Conservation (phyloP, 2,113 vertebrate species). For the Lasiurus borealis region DNA sequence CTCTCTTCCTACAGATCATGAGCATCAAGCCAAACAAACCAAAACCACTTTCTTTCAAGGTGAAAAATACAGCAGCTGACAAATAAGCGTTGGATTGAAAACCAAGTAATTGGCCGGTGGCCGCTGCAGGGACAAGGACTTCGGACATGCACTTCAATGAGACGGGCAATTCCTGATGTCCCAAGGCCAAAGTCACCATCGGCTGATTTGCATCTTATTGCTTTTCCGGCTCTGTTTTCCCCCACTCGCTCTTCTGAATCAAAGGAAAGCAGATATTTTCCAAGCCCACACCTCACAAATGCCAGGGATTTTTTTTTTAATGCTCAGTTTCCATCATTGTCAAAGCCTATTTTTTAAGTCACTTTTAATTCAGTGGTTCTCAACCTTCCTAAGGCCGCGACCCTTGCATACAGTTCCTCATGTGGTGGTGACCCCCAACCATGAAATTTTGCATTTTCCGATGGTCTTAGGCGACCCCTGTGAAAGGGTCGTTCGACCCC, state of each 20-base stretch:
- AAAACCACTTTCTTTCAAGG: neutral
- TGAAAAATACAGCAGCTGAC: neutral
- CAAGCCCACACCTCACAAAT: neutral
- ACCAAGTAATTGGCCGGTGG: fast-evolving
- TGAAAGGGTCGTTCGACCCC: too few species aligned
- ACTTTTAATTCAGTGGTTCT: too few species aligned
- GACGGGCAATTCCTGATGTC: neutral
- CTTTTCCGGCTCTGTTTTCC: neutral
- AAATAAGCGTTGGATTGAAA: neutral
- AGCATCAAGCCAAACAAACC: neutral
- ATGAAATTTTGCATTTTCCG: too few species aligned
- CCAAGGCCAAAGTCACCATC: too few species aligned
- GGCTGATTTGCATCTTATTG: neutral
- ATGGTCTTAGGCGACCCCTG: too few species aligned
- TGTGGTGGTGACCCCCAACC: too few species aligned
- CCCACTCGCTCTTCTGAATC: too few species aligned
- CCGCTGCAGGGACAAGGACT: neutral
- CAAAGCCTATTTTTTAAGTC: neutral
- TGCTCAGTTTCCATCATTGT: neutral
- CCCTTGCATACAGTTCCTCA: too few species aligned
- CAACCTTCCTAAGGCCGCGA: too few species aligned
- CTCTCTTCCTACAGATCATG: neutral
- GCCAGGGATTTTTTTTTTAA: neutral
- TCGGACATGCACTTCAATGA: fast-evolving
- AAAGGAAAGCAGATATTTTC: neutral